Conservation (phyloP, 2,888 invertebrate genomes). For the Dinocampus coccinellae region DNA sequence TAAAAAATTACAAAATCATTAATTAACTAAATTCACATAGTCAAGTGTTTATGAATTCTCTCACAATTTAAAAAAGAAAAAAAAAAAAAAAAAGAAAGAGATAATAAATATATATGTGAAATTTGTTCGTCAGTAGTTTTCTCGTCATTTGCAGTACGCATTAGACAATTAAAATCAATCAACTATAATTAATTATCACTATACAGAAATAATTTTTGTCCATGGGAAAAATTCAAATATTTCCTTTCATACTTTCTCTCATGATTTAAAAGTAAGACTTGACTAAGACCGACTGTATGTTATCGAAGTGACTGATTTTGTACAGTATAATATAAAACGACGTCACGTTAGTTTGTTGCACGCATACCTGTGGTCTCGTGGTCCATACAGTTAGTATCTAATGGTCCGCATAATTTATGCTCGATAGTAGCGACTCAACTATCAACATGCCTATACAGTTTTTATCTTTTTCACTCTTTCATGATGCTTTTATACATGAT, state of each 20-base stretch:
- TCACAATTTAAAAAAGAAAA: background rate
- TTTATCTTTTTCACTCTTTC: background rate
- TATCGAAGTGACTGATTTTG: no score
- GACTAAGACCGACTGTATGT: background rate
- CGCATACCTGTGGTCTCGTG: conserved; percentile 51
- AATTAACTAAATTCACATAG: conserved; percentile 26
- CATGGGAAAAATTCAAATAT: background rate
- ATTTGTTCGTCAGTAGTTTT: background rate
- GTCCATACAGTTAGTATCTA: conserved; percentile 58
- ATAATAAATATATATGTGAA: background rate
- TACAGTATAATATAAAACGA: background rate
- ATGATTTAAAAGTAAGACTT: background rate
- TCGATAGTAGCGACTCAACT: conserved; percentile 53
- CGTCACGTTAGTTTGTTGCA: conserved; percentile 48
- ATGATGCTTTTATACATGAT: conserved; percentile 12
- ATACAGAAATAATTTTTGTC: background rate
- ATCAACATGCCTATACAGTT: conserved; percentile 36
- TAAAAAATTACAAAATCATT: conserved; percentile 28
- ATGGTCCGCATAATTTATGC: conserved; percentile 64
- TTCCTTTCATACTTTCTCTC: background rate
- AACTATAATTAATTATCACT: conserved; percentile 9
- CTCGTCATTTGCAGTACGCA: background rate
- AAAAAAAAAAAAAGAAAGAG: background rate
- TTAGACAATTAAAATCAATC: conserved; percentile 2
- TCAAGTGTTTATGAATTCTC: background rate